These are phyloP conservation scores for Dascyllus trimaculatus DNA, from an alignment of 2,113 vertebrate genomes.

Conservation along the genomic window DNA sequence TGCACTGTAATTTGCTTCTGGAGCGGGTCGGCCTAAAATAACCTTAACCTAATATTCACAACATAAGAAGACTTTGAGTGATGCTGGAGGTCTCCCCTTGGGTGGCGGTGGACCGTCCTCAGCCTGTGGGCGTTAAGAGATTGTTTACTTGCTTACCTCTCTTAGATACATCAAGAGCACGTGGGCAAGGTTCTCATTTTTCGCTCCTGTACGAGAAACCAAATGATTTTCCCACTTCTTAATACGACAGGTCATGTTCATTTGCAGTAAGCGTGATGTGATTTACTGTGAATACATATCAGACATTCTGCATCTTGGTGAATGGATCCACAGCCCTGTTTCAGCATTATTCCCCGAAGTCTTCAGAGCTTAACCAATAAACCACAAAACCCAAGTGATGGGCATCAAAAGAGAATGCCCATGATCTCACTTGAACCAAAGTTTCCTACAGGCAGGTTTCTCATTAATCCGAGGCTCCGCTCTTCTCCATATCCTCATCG, in stretches of 20 bases:
- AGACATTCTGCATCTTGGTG: slow-evolving; percentile 32
- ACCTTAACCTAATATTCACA: slow-evolving; percentile 84
- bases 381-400: slow-evolving; percentile 78
- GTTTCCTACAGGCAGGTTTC: slow-evolving; percentile 80
- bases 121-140: slow-evolving; percentile 53
- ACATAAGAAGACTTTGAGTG: slow-evolving; percentile 73
- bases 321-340: slow-evolving; percentile 40
- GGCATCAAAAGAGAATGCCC: slow-evolving; percentile 79
- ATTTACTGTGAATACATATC: slow-evolving; percentile 37
- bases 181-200: slow-evolving; percentile 44
- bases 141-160: slow-evolving; percentile 78
- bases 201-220: slow-evolving; percentile 31
- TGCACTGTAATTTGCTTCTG: slow-evolving; percentile 84
- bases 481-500: slow-evolving; percentile 71
- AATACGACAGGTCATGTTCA: slow-evolving; percentile 19
- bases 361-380: slow-evolving; percentile 60
- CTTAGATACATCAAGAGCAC: slow-evolving; percentile 51
- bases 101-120: slow-evolving; percentile 77
- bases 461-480: slow-evolving; percentile 70
- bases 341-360: slow-evolving; percentile 56
- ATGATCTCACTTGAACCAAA: slow-evolving; percentile 84
- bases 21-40: slow-evolving; percentile 85
- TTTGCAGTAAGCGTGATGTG: slow-evolving; percentile 15
- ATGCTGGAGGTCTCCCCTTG: slow-evolving; percentile 85
- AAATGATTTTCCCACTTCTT: slow-evolving; percentile 14